These are phyloP conservation scores for Eueides isabella DNA, from an alignment of 1,140 invertebrate genomes.

Conservation along the genomic window DNA sequence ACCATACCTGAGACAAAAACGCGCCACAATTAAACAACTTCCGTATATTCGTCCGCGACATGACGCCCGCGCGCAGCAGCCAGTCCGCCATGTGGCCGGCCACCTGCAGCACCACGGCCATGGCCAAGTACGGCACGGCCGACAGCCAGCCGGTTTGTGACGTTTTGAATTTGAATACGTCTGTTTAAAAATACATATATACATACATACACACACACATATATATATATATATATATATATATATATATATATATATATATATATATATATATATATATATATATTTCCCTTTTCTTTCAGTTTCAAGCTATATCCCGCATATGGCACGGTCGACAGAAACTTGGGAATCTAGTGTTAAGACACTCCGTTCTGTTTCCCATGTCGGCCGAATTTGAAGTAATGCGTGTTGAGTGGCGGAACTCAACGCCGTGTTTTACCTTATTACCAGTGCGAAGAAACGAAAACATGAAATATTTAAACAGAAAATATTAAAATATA, in stretches of 20 bases:
- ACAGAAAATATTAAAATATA: no score
- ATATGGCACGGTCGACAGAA: background rate
- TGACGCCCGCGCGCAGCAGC: slow-evolving; percentile 84
- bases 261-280: background rate
- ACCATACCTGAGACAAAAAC: slow-evolving; percentile 84
- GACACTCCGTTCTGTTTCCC: background rate
- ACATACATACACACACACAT: background rate
- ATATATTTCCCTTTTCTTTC: background rate
- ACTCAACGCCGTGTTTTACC: background rate
- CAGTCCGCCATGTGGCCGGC: slow-evolving; percentile 92
- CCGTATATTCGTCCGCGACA: slow-evolving; percentile 89
- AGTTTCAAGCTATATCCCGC: background rate
- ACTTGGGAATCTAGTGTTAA: no score
- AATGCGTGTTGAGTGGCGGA: no score
- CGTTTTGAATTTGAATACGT: slow-evolving; percentile 87
- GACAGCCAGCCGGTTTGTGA: slow-evolving; percentile 91
- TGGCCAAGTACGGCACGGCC: slow-evolving; percentile 92
- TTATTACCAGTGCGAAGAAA: no score
- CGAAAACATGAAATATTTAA: no score
- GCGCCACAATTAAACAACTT: slow-evolving; percentile 90
- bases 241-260: no score
- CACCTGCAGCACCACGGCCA: slow-evolving; percentile 90
- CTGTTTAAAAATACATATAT: background rate
- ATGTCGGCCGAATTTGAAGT: no score
- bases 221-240: background rate